Percentiles rank a stretch among this genome's conserved stretches.
Conservation (phyloP, 2,113 vertebrate species). For the Poecile atricapillus region DNA sequence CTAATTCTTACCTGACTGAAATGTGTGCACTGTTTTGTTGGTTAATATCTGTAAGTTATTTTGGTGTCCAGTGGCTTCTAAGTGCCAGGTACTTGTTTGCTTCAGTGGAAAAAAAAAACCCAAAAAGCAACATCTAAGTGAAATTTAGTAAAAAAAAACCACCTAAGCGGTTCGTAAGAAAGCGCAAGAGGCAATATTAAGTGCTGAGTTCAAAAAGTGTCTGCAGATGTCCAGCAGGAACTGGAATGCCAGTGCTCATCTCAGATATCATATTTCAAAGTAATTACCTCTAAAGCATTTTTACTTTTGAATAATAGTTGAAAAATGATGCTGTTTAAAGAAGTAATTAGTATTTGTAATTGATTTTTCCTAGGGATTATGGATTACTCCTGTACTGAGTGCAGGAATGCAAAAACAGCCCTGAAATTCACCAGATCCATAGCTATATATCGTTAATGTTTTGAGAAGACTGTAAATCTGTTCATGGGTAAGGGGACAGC, state of each 20-base stretch:
- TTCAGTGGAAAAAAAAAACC: neutral
- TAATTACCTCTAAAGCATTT: conserved; percentile 14
- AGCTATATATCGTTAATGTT: neutral
- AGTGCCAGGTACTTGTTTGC: neutral
- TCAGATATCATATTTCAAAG: neutral
- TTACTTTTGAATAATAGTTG: neutral
- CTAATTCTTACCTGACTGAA: neutral
- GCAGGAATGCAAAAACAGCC: neutral
- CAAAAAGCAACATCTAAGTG: too few species aligned
- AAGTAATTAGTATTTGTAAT: conserved; percentile 13
- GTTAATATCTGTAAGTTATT: neutral
- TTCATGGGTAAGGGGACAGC: neutral
- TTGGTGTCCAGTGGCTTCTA: neutral
- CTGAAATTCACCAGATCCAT: neutral
- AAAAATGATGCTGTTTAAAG: neutral
- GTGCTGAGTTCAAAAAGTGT: neutral
- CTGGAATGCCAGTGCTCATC: neutral
- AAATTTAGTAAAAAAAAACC: neutral
- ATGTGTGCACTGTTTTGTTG: neutral
- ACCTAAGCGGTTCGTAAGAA: neutral
- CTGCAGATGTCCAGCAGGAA: neutral
- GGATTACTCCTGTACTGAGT: neutral
- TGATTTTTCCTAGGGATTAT: neutral
- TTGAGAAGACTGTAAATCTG: neutral
- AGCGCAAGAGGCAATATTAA: neutral